Evolutionary conservation across 2,797 vertebrate species (phyloP), one percentile per base, ranked within the genome.

Genomic region (Sternarchorhynchus goeldii): DNA sequence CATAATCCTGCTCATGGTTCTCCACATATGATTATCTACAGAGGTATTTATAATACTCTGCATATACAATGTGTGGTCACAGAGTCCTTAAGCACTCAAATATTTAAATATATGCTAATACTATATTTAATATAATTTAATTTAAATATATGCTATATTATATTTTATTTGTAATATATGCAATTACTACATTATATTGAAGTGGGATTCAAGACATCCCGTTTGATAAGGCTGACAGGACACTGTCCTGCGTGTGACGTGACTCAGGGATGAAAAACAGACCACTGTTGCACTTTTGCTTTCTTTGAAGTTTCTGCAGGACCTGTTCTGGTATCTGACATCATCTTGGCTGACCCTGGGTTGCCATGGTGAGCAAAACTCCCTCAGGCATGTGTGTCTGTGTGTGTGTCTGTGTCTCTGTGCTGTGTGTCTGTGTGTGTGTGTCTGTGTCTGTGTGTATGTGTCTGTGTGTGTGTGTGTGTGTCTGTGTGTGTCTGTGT

Each of bases 291-390:
- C 45, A 1, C 45, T 50, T 12, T 14, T 2, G 12, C 45, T 57
- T 20, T 21, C 18, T 67, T 39, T 69, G 76, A 69, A 81, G 71
- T 82, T 76, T 75, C 34, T 56, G 21, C 55, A 34, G 66, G 25
- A 69, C 50, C 39, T 62, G 39, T 8, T 50, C 34, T 21, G 29
- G 66, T 77, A 32, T 60, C 39, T 69, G 57, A 60, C 71, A 60
- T 73, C 71, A 73, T 73, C 36, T 41, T 20, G 12, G 12, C 57
- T 60, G 71, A 73, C 71, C 71, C 64, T 29, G 20, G 66, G 77
- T 79, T 79, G 56, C 77, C 64, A 79, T 79, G 36, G 71, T 55
- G 56, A 79, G 39, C 36, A 39, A 20, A 59, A 36, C 58, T 74
- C 66, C 77, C 63, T 55, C 39, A 14, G 77, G 71, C 63, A 17